phyloP scores from a whole-genome alignment of 2,113 vertebrate genomes.

The Elephas maximus region DNA sequence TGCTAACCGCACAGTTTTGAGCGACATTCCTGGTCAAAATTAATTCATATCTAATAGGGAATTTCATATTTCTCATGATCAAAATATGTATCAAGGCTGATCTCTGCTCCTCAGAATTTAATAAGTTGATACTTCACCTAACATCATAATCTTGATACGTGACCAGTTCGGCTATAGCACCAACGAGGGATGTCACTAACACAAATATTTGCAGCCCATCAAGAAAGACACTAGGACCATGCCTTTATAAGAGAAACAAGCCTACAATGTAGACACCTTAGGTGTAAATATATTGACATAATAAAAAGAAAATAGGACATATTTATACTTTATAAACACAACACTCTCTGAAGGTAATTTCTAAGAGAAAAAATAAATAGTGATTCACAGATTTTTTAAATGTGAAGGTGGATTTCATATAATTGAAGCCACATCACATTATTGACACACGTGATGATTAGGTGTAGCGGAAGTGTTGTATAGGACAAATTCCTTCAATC shows the following conservation, averaged over 20 bases:
- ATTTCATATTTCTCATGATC: conserved; percentile 55
- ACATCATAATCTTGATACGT: conserved; percentile 57
- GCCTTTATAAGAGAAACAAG: conserved; percentile 31
- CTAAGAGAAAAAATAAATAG: conserved; percentile 54
- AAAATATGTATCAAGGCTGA: conserved; percentile 61
- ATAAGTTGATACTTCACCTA: conserved; percentile 51
- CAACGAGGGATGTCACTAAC: conserved; percentile 34
- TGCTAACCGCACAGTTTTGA: conserved; percentile 60
- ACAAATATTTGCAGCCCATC: conserved; percentile 31
- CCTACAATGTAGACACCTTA: not conserved
- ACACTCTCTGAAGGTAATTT: conserved; percentile 35
- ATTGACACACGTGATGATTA: conserved; percentile 23
- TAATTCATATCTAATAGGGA: conserved; percentile 68
- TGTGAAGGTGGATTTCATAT: conserved; percentile 35
- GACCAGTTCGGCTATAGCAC: conserved; percentile 39
- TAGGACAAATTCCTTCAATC: conserved; percentile 2
- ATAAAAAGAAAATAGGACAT: not conserved
- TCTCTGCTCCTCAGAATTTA: conserved; percentile 45
- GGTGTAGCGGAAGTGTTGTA: not conserved
- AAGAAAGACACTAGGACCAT: not conserved
- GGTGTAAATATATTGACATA: conserved; percentile 19
- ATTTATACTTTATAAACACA: conserved; percentile 7
- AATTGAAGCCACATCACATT: not conserved
- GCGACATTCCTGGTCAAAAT: conserved; percentile 63
- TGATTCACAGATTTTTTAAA: conserved; percentile 42